These are phyloP conservation scores for Teleiodes luculella DNA, from an alignment of 2,888 invertebrate genomes.

Conservation along the genomic window DNA sequence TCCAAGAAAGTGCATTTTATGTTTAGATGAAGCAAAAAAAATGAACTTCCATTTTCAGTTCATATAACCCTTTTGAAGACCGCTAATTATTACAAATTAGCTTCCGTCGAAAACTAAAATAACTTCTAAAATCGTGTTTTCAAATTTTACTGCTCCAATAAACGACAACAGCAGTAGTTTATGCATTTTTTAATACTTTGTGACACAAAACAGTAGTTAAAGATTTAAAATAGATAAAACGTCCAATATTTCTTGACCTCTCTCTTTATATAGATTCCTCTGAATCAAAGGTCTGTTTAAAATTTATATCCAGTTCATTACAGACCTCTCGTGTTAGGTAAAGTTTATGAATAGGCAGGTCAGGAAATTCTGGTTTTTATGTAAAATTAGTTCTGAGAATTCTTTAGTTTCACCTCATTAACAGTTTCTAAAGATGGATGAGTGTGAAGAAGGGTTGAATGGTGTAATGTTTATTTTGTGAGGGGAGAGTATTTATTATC, in stretches of 20 bases:
- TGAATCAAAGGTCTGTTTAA: conserved; percentile 19
- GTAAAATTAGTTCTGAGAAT: conserved; percentile 47
- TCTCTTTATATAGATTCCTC: neutral
- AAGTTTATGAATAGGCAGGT: conserved; percentile 27
- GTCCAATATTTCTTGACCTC: conserved; percentile 32
- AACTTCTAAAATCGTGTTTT: conserved; percentile 47
- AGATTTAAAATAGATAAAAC: conserved; percentile 45
- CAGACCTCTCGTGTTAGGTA: conserved; percentile 22
- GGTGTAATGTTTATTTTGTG: conserved; percentile 2
- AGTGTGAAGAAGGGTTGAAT: conserved; percentile 36
- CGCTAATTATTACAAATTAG: conserved; percentile 69
- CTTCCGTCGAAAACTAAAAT: conserved; percentile 43
- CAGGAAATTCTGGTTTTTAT: conserved; percentile 35
- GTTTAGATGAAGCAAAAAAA: neutral
- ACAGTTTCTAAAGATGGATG: conserved; percentile 56
- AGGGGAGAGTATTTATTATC: neutral
- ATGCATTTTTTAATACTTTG: conserved; percentile 61
- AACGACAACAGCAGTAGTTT: conserved; percentile 59
- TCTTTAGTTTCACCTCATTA: conserved; percentile 59
- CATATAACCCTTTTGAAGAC: conserved; percentile 46
- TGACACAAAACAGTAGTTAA: conserved; percentile 50
- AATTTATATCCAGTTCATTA: conserved; percentile 33
- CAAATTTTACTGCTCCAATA: conserved; percentile 58
- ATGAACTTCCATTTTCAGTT: neutral
- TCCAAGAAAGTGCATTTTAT: neutral